These are phyloP conservation scores for Tyria jacobaeae DNA, from an alignment of 2,888 invertebrate species.

Conservation along the genomic window DNA sequence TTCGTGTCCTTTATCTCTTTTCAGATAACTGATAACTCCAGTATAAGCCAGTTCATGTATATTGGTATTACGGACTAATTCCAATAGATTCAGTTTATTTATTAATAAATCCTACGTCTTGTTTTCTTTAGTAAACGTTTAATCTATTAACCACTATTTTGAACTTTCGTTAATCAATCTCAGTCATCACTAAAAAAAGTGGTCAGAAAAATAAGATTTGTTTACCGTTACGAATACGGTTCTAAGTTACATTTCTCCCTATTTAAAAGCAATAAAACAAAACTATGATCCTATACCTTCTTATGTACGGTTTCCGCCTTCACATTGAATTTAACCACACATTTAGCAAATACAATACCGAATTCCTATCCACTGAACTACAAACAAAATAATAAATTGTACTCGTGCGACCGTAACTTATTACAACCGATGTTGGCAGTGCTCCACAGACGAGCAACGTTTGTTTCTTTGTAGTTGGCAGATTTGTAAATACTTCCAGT, in stretches of 20 bases:
- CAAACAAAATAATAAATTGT: constrained; percentile 65
- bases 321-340: constrained; percentile 21
- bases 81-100: too few relatives aligned
- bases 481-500: neutral
- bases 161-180: too few relatives aligned
- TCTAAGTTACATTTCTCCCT: neutral
- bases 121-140: too few relatives aligned
- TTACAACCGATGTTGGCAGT: constrained; percentile 65
- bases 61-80: too few relatives aligned
- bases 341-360: constrained; percentile 32
- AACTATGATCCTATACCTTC: neutral
- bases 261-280: neutral
- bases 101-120: too few relatives aligned
- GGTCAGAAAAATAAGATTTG: too few relatives aligned
- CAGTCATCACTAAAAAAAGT: too few relatives aligned
- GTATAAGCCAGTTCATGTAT: too few relatives aligned
- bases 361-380: constrained; percentile 42
- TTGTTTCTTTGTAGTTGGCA: neutral
- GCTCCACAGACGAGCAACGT: constrained; percentile 49
- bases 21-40: too few relatives aligned
- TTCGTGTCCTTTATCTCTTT: too few relatives aligned
- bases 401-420: constrained; percentile 65
- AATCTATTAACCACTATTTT: too few relatives aligned
- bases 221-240: too few relatives aligned
- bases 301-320: neutral